Percentiles rank a stretch among this genome's conserved stretches.
Evolutionary conservation across 2,888 invertebrate species (phyloP).

Genomic region (Morpho achilles): DNA sequence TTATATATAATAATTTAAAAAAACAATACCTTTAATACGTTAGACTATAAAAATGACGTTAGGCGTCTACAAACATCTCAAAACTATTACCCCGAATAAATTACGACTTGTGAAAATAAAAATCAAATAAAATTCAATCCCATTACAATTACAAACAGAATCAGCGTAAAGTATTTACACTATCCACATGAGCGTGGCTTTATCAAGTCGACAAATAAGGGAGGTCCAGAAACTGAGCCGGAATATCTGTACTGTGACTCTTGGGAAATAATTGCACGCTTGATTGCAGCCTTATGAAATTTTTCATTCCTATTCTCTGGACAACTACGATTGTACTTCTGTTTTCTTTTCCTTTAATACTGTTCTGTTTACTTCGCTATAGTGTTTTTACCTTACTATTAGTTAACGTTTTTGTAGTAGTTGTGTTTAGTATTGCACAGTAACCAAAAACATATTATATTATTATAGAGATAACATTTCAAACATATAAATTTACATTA

Average conservation of each 20-base stretch:
- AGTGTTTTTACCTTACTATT: background rate
- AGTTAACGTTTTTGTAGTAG: too few species aligned
- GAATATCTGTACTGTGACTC: slow-evolving; percentile 67
- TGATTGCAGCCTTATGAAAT: slow-evolving; percentile 61
- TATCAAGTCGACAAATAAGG: slow-evolving; percentile 67
- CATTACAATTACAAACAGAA: slow-evolving; percentile 24
- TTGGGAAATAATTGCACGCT: slow-evolving; percentile 69
- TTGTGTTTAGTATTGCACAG: too few species aligned
- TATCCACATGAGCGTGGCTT: slow-evolving; percentile 31
- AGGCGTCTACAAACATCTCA: too few species aligned
- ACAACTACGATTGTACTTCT: slow-evolving; percentile 5
- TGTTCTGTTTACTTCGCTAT: background rate
- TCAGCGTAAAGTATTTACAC: slow-evolving; percentile 27
- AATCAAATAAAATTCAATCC: slow-evolving; percentile 4
- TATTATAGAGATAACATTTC: too few species aligned
- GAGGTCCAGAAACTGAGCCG: slow-evolving; percentile 58
- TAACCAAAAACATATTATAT: too few species aligned
- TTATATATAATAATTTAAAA: too few species aligned
- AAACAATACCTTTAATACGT: too few species aligned
- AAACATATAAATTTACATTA: too few species aligned
- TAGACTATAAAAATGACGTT: too few species aligned
- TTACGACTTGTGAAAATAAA: background rate
- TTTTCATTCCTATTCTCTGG: slow-evolving; percentile 40
- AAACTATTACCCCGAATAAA: too few species aligned
- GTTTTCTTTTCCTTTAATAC: too few species aligned